Percentiles rank a stretch among this genome's conserved stretches.
phyloP scores from a whole-genome alignment of 2,888 invertebrate species.

The Drosophila tripunctata region DNA sequence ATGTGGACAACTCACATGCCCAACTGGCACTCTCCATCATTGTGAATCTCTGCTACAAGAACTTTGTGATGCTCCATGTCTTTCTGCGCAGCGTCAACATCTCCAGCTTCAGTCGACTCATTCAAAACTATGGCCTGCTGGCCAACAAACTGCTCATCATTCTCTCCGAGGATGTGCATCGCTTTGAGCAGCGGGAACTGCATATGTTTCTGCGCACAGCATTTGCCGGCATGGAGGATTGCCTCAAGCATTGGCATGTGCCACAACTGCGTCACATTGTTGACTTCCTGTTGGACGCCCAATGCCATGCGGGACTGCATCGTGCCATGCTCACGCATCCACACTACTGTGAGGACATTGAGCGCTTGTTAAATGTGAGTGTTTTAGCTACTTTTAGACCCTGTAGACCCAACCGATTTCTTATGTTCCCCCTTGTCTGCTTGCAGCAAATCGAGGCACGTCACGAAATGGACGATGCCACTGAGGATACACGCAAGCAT shows the following conservation, averaged over 20 bases:
- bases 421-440: too few relatives aligned
- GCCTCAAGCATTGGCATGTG: constrained; percentile 80
- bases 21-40: constrained; percentile 88
- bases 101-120: constrained; percentile 80
- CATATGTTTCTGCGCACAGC: constrained; percentile 80
- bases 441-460: constrained; percentile 70
- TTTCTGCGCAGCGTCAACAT: constrained; percentile 89
- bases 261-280: constrained; percentile 82
- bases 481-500: constrained; percentile 78
- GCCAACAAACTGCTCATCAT: constrained; percentile 83
- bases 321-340: constrained; percentile 79
- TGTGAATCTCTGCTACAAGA: constrained; percentile 92
- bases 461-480: constrained; percentile 71
- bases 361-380: constrained; percentile 80
- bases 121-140: constrained; percentile 80
- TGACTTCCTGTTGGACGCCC: constrained; percentile 80
- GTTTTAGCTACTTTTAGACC: too few relatives aligned
- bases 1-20: constrained; percentile 61
- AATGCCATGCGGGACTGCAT: constrained; percentile 74
- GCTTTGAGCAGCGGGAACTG: constrained; percentile 76
- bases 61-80: constrained; percentile 90
- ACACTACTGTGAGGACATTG: constrained; percentile 78
- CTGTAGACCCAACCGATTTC: too few relatives aligned
- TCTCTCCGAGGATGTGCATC: constrained; percentile 81
- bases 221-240: constrained; percentile 78